Base-by-base conservation (phyloP, 2,888 invertebrate species). In the Tortricodes alternella region DNA sequence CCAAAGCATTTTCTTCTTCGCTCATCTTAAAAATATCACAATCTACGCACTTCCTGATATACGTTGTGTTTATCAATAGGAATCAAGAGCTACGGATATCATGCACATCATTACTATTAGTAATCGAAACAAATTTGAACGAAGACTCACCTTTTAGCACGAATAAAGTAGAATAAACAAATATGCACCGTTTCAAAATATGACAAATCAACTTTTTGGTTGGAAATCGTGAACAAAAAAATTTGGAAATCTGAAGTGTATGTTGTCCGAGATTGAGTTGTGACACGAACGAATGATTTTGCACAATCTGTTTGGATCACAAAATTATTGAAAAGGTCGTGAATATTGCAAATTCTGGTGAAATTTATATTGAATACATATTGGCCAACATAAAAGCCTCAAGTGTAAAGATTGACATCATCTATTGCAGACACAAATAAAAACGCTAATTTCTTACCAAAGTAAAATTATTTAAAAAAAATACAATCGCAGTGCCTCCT, bases 11-110 rank as follows among this genome's bases (percentile, higher is more conserved):
- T 67, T 83, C 88, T 61, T 76, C 84, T 78, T 89, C 82, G 71
- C 89, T 86, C 89, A 89, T 90, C 89, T 90, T 70, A 58, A 79
- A 73, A 81, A 76, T 71, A 70, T 46, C 64, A 69, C 73, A 72
- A 73, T 75, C 62, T 73, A 64, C 71, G 63, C 62, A 61, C 61
- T 67, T 63, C 64, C 65, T 70, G 58, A 57, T 71, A 74, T 76
- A 82, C 78, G 75, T 75, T 78, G 70, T 71, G 64, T 73, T 73
- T 74, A 71, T 65, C 65, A 62, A 63, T 50, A 49, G 56, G 44
- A 62, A 62, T 59, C 59, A 62, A 53, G 58, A 59, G 59, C 56
- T 60, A 60, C 48, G 46, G 32, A 32, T 46, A 56, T 24, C 48
- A 19, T 49, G 52, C 53, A 52, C 52, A 38, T 55, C 53, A 23